These are phyloP conservation scores for Philotrypesis tridentata DNA, from an alignment of 1,140 invertebrate species.

Conservation along the genomic window DNA sequence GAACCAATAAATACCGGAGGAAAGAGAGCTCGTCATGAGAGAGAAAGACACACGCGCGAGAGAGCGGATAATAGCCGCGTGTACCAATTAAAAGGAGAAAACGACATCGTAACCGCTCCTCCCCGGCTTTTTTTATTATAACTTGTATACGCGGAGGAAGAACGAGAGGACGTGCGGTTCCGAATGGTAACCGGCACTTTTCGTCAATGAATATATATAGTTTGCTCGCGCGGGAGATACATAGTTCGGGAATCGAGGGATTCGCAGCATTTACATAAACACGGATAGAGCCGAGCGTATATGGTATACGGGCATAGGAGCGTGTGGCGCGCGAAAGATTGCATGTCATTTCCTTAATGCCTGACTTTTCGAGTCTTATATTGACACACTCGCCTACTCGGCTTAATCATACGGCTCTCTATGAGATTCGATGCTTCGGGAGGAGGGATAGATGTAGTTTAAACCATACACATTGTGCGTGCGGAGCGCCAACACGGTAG, in stretches of 20 bases:
- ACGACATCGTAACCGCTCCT: slow-evolving; percentile 13
- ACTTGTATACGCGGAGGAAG: neutral
- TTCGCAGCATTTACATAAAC: slow-evolving; percentile 21
- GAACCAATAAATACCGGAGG: slow-evolving; percentile 41
- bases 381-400: neutral
- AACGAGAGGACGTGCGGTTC: neutral
- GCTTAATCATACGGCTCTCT: neutral
- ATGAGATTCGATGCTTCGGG: too few species aligned
- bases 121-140: slow-evolving; percentile 22
- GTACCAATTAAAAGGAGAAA: slow-evolving; percentile 34
- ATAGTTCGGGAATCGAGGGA: neutral
- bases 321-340: slow-evolving; percentile 11
- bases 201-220: neutral
- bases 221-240: neutral
- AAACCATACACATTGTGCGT: neutral
- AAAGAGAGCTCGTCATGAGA: neutral
- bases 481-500: neutral
- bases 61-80: neutral
- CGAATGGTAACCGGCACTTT: neutral
- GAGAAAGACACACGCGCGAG: neutral
- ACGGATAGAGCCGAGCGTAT: neutral
- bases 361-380: neutral
- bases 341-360: slow-evolving; percentile 36
- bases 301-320: neutral
- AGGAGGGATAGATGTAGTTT: neutral